Percentiles rank a stretch among this genome's conserved stretches.
phyloP scores from a whole-genome alignment of 2,113 vertebrate genomes.

The Danio rerio region GRCz12tu NC_133199.1:41991501-41992000 shows the following conservation, averaged over 20 bases:
- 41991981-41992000: no score
- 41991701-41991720: neutral
- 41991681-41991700: neutral
- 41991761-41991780: no score
- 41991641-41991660: neutral
- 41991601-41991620: conserved; percentile 11
- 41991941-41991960: neutral
- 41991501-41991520: conserved; percentile 28
- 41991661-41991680: neutral
- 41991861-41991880: neutral
- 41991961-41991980: neutral
- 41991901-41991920: neutral
- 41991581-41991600: conserved; percentile 12
- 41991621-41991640: neutral
- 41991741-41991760: neutral
- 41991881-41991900: neutral
- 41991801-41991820: neutral
- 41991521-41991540: conserved; percentile 36
- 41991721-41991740: neutral
- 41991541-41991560: conserved; percentile 33
- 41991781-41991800: neutral
- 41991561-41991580: conserved; percentile 32
- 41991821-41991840: conserved; percentile 10
- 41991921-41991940: neutral
- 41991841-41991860: neutral